These are phyloP conservation scores for Ectemnius lituratus DNA, from an alignment of 2,888 invertebrate genomes.

Conservation along the genomic window DNA sequence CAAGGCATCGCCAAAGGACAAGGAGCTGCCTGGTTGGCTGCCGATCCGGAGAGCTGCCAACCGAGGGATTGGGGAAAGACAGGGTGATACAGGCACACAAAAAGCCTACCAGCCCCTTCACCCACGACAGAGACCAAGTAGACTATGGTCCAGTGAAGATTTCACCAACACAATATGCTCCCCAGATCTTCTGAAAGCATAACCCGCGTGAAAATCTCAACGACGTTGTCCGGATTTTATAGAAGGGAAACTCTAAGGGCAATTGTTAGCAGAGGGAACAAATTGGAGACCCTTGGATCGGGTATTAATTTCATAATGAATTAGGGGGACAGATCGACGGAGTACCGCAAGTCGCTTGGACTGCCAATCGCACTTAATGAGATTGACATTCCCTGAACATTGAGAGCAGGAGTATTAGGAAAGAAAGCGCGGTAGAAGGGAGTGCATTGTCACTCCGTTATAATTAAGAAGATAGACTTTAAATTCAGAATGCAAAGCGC, in stretches of 20 bases:
- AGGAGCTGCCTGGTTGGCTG: constrained; percentile 38
- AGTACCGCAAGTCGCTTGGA: neutral
- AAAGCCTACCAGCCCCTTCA: no score
- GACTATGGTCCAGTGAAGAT: constrained; percentile 8
- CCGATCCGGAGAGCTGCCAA: constrained; percentile 13
- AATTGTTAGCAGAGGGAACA: constrained; percentile 4
- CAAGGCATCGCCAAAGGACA: constrained; percentile 57
- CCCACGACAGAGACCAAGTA: no score
- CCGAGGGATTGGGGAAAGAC: no score
- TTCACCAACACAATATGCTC: constrained; percentile 13
- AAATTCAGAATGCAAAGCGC: constrained; percentile 65
- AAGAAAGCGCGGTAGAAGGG: constrained; percentile 26
- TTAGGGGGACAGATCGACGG: no score
- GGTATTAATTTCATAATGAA: no score
- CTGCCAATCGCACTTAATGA: constrained; percentile 24
- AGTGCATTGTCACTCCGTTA: constrained; percentile 69
- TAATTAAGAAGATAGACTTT: constrained; percentile 77
- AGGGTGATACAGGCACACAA: no score
- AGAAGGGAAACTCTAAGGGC: neutral
- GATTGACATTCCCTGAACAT: constrained; percentile 26
- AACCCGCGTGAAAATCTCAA: no score
- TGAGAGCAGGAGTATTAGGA: constrained; percentile 24
- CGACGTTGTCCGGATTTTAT: no score
- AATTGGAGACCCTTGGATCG: constrained; percentile 4
- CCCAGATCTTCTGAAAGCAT: no score